Base-by-base conservation (phyloP, 2,113 vertebrate species). In the Gnathonemus longibarbis region DNA sequence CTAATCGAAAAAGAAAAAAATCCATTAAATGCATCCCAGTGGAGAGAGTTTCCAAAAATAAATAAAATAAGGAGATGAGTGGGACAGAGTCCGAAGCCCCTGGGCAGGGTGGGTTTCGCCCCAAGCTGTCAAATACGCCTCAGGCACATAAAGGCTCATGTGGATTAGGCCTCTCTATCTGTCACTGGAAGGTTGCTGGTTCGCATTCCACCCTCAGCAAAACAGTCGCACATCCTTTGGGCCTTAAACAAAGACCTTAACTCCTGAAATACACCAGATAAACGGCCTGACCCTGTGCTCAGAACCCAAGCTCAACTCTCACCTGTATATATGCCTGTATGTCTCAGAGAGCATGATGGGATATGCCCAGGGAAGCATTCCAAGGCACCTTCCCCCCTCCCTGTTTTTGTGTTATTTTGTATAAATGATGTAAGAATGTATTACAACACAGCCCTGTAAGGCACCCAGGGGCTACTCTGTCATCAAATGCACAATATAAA, bases 1-100 rank as follows among this genome's bases (percentile, higher is more conserved):
- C 91, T 96, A 95, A 96, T 95, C 13, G 56, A 10, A 70, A 13
- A 70, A 13, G n/a, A 70, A 77, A 88, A 95, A 96, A 94, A 92
- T 91, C 91, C 93, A 95, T 96, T 96, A 95, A 96, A 96, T 95
- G 94, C 95, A 92, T 94, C 94, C 94, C 95, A 94, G 95, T 95
- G 94, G 93, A 39, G 91, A 94, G 95, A 95, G 95, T 94, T 95
- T 95, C 94, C 93, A 94, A 95, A 95, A 92, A 90, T 93, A 93
- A 58, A 94, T 94, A 93, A 35, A 92, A 94, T 92, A 93, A 93
- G 93, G 91, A 84, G 45, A 15, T 21, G 62, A 87, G 85, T 53
- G 27, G 50, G 10, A 89, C 35, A 45, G 9, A 91, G 89, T 91
- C 91, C 90, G n/a, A 84, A 90, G 92, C 93, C 92, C 93, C 91